Evolutionary conservation across 2,888 invertebrate species (phyloP).

Genomic region (Deilephila porcellus): DNA sequence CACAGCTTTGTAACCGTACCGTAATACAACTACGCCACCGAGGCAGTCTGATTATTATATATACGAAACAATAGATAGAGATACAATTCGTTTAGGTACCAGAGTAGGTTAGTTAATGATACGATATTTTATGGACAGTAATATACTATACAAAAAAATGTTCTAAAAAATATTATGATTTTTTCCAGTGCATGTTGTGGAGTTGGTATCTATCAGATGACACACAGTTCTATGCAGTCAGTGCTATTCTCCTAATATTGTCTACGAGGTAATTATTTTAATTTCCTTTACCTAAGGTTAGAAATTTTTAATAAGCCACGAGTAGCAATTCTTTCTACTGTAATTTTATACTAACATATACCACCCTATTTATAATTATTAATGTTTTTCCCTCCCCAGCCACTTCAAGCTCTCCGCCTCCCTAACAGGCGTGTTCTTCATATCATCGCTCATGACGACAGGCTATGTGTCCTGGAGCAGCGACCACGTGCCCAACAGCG

Average conservation of each 20-base stretch:
- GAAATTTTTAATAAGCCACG: no score
- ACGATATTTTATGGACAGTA: no score
- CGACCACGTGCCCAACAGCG: constrained; percentile 90
- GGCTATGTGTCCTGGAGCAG: constrained; percentile 91
- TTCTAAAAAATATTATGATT: neutral
- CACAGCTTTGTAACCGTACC: no score
- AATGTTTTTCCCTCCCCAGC: constrained; percentile 62
- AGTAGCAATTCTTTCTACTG: no score
- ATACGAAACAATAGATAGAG: no score
- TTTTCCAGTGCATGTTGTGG: constrained; percentile 93
- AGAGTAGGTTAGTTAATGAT: no score
- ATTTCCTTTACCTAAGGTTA: no score
- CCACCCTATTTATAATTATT: neutral
- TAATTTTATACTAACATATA: no score
- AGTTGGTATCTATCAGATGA: constrained; percentile 96
- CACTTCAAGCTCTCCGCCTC: constrained; percentile 91
- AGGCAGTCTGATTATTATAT: no score
- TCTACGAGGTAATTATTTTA: constrained; percentile 84
- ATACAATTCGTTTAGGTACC: no score
- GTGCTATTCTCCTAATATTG: constrained; percentile 91
- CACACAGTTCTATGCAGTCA: constrained; percentile 93
- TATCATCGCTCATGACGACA: constrained; percentile 92
- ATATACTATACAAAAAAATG: no score
- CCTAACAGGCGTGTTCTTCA: constrained; percentile 86
- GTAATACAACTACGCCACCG: no score